Base-by-base conservation (phyloP, 2,113 vertebrate species). In the Chloebia gouldiae region DNA sequence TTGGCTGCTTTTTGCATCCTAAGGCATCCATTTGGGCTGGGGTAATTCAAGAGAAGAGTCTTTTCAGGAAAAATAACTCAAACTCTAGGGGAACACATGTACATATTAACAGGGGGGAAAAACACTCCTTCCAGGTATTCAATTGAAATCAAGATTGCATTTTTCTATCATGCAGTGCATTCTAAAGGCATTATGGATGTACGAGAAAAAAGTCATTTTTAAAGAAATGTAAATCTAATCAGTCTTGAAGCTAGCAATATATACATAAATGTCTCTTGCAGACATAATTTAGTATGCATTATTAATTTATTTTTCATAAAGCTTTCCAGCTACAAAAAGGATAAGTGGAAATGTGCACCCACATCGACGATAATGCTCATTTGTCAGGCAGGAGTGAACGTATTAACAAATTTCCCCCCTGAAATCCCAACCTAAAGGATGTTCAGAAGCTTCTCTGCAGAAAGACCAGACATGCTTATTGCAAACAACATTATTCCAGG, bases 281-380 rank as follows among this genome's bases (percentile, higher is more conserved):
- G 97, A 97, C 95, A 97, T 98, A 97, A 98, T 98, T 98, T 98
- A 97, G 96, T 97, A 97, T 97, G 97, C 97, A 98, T 98, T 98
- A 97, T 97, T 98, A 98, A 98, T 98, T 98, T 98, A 98, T 98
- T 98, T 98, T 98, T 98, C 97, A 97, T 97, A 98, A 97, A 97
- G 95, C 94, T 97, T 97, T 95, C 90, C 94, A 94, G 96, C 94
- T 96, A 96, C 96, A 95, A 96, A 96, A 93, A 97, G 90, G 96
- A 92, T 97, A 98, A 98, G 91, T 73, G 96, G 97, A 97, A 97
- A 94, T 53, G 23, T 60, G 40, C 94, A 94, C 90, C 89, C 86
- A 92, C 95, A 68, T 51, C 18, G 83, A 95, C 53, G 63, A 98
- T 97, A 95, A 97, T 87, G 83, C 88, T 97, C 88, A 78, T 97